Base-by-base conservation (phyloP, 2,888 invertebrate species). In the Linnaemya tessellans region DNA sequence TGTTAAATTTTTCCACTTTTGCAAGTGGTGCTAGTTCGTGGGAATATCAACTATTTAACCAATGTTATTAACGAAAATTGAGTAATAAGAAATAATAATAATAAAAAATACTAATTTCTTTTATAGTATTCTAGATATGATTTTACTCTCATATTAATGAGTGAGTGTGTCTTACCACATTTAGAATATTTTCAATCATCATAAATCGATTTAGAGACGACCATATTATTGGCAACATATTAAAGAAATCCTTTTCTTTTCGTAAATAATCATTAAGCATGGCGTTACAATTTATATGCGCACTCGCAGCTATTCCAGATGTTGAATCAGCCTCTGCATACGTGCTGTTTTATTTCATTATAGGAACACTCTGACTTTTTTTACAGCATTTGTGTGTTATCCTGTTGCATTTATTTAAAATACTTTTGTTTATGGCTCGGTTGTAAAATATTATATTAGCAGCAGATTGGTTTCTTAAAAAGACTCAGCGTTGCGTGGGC, bases 401-500 rank as follows among this genome's bases (percentile, higher is more conserved):
- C n/a, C 46, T 56, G 1, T 22, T 20, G 30, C 78, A 49, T 58
- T 38, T 9, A 65, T 56, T 58, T 49, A 5, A 65, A 67, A 73
- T 20, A 35, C 0, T 49, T 49, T 67, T 67, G 7, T 79, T 75
- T 49, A 20, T 74, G 74, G 46, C 22, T 54, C 22, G 56, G 62
- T 18, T 35, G 46, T 80, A 62, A 71, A 56, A 62, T 38, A 1
- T 30, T 46, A 46, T 18, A 79, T 83, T 58, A 75, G 41, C 15
- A 46, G 46, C n/a, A n/a, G 8, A 18, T 30, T 60, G 11, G 11
- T 20, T 67, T 3, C 43, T 9, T 0, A 7, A 22, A 11, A 54
- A 60, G 43, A 15, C 49, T 9, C 15, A 30, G 18, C 51, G 0
- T 8, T 60, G 84, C 71, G 80, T 80, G 84, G 75, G 84, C 41